Percentiles rank a stretch among this genome's conserved stretches.
Evolutionary conservation across 1,140 invertebrate genomes (phyloP).

Genomic region (Coelopa frigida): DNA sequence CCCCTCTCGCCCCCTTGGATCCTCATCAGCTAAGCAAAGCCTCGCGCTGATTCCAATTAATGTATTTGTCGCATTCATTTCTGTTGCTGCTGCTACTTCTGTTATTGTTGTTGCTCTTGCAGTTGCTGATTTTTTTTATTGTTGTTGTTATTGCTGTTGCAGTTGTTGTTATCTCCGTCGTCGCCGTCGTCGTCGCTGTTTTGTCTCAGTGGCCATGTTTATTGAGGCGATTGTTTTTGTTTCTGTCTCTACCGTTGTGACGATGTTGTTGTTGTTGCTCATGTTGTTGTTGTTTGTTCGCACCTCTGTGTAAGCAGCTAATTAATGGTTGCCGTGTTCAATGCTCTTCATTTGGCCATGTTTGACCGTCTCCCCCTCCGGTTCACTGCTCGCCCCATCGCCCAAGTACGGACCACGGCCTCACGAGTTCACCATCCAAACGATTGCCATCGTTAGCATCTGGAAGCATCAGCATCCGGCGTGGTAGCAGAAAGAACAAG

Average conservation of each 20-base stretch:
- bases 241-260: too few species aligned
- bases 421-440: neutral
- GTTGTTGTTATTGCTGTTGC: neutral
- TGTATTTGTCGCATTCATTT: conserved; percentile 6
- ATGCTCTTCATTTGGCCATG: conserved; percentile 3
- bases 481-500: too few species aligned
- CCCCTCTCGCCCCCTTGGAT: neutral
- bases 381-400: neutral
- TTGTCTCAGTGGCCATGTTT: too few species aligned
- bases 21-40: conserved; percentile 7
- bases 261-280: neutral
- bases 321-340: conserved; percentile 9
- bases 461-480: too few species aligned
- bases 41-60: conserved; percentile 9
- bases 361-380: neutral
- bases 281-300: neutral
- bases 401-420: conserved; percentile 5
- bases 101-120: conserved; percentile 2
- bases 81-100: conserved; percentile 1
- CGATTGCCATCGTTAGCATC: neutral
- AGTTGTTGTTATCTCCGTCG: neutral
- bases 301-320: conserved; percentile 4
- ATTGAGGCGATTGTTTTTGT: too few species aligned
- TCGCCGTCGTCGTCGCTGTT: too few species aligned
- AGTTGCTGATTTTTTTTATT: neutral